These are phyloP conservation scores for Silvanus unidentatus DNA, from an alignment of 2,888 invertebrate species.

Conservation along the genomic window DNA sequence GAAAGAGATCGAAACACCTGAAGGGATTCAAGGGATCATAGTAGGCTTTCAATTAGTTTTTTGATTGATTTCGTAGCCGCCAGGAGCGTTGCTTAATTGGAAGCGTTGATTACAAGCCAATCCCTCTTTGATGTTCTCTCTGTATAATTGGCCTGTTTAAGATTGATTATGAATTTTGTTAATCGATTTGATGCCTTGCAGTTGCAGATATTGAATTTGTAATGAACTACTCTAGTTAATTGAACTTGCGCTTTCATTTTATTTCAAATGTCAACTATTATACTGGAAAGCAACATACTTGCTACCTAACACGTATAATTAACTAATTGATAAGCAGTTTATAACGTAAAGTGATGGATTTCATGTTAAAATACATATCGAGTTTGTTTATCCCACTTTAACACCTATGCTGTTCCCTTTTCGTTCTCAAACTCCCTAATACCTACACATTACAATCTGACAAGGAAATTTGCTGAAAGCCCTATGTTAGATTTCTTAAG, in stretches of 20 bases:
- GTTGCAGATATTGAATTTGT: constrained; percentile 35
- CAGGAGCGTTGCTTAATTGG: constrained; percentile 45
- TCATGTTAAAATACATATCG: no score
- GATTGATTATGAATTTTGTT: constrained; percentile 47
- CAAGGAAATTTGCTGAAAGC: no score
- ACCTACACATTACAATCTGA: no score
- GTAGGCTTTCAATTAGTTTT: constrained; percentile 48
- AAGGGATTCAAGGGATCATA: constrained; percentile 42
- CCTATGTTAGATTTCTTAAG: no score
- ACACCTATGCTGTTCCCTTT: no score
- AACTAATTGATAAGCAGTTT: constrained; percentile 1
- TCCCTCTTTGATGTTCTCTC: constrained; percentile 42
- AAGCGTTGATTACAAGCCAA: constrained; percentile 45
- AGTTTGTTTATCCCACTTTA: no score
- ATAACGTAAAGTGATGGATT: no score
- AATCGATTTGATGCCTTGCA: constrained; percentile 33
- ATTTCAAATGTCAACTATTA: background rate
- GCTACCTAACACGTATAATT: no score
- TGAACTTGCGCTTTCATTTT: constrained; percentile 20
- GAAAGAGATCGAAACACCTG: constrained; percentile 20
- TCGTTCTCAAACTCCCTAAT: no score
- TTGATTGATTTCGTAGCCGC: constrained; percentile 46
- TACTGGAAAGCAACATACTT: background rate
- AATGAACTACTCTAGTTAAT: constrained; percentile 35
- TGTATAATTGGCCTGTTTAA: constrained; percentile 45